Base-by-base conservation (phyloP, 2,797 vertebrate genomes). In the Sus cebifrons region DNA sequence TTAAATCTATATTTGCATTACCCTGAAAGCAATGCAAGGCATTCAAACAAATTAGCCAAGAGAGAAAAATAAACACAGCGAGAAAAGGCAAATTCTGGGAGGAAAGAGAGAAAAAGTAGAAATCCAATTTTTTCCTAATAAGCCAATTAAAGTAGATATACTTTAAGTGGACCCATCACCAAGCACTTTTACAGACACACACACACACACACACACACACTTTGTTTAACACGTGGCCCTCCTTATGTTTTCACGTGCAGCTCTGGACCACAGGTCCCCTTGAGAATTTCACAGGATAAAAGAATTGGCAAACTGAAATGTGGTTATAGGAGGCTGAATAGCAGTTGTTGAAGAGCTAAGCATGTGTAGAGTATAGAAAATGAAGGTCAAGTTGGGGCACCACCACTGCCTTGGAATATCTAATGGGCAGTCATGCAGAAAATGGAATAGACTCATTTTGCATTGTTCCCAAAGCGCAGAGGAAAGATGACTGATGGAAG, bases 391-490 rank as follows among this genome's bases (percentile, higher is more conserved):
- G n/a, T 87, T 74, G 73, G 32, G 52, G 52, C 23, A 81, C 70
- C 86, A 49, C 68, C 15, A 18, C 36, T 0, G 1, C 54, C 29
- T 87, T 85, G 91, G 68, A 93, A 85, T 79, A 87, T 85, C 79
- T 89, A 67, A 91, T 29, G n/a, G 56, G 91, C n/a, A 81, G 56
- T 89, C 95, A 96, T 64, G 32, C 67, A 94, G 67, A 97, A 97
- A 96, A 96, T 86, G 25, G 17, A 94, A 77, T 29, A 86, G 75
- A 93, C 27, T 88, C 73, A 81, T 82, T 96, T 71, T 81, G 27
- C 32, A 78, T 73, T 95, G 70, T 94, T 94, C 64, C 52, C 62
- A 86, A 95, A 94, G 49, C 67, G 21, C 23, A 89, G 15, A 89
- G 58, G 0, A 0, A 49, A 56, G 25, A 88, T 65, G 71, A 92